Evolutionary conservation across 2,797 vertebrate species (phyloP), one percentile per base, ranked within the genome.

Genomic region (Sylvia borin): DNA sequence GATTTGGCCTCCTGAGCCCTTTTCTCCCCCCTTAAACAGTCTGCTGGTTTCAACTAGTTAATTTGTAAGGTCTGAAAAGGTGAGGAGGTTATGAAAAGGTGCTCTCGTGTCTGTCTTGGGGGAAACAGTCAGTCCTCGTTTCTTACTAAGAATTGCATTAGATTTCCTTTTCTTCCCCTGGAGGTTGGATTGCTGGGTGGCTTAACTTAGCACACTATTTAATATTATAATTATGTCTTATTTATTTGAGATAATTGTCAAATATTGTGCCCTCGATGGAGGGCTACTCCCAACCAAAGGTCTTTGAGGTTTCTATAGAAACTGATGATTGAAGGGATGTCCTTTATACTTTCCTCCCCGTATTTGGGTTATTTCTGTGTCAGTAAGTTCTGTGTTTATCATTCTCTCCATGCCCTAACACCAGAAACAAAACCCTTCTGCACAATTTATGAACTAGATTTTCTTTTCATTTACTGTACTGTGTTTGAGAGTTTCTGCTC

Each of bases 231-330:
- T 97, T 96, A 97, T 97, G 97, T 98, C 97, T 97, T 98, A 98
- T 98, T 98, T 98, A 98, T 98, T 97, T 97, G 97, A 98, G 97
- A 98, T 97, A 97, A 96, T 97, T 98, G 96, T 98, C 98, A 97
- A 97, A 98, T 97, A 95, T 94, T 98, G 97, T 98, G 98, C 98
- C 98, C 98, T 98, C 97, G 97, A 97, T 98, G 97, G 98, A 98
- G 98, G 98, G 98, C 97, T 98, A 96, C 95, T 97, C 98, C 98
- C 98, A 98, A 97, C 98, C 98, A 98, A 98, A 98, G 98, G 97
- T 98, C 97, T 98, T 97, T 97, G 97, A 98, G 95, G 98, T 98
- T 98, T 98, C 98, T 98, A 97, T 98, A 98, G 98, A 98, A 98
- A 98, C 98, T 98, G 97, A 95, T 98, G 97, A 97, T 98, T 97